Evolutionary conservation across 2,113 vertebrate species (phyloP), one percentile per base, ranked within the genome.

Genomic region (Alectura lathami): DNA sequence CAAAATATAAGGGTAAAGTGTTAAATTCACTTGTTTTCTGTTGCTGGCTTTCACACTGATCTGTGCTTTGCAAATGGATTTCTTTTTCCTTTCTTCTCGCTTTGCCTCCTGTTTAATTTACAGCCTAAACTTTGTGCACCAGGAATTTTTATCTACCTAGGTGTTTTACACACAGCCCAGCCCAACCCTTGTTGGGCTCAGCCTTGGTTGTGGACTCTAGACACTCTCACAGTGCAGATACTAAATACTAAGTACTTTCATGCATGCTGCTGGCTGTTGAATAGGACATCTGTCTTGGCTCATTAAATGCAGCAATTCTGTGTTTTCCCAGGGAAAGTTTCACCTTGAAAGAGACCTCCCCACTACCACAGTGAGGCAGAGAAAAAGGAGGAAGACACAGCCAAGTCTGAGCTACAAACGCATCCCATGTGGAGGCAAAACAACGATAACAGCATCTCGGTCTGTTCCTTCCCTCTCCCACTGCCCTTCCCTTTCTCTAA

Each of bases 251-350:
- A 96, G n/a, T 57, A 86, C 76, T 48, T 93, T 15, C 88, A 64
- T 36, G 88, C 76, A 68, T 59, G 82, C 89, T 88, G 79, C 64
- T 78, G 93, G 18, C 26, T 32, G 12, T 70, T 81, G 89, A 93
- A 5, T 32, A 91, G 79, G 91, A 96, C 87, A 88, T 91, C 94
- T 94, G 91, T 64, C 94, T 90, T 96, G 93, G 89, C 85, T 95
- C 89, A 96, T 95, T 96, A 96, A 96, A 91, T 91, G 83, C 93
- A 89, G 79, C 75, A 68, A 85, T 95, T 83, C 87, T 80, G 82
- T 70, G 32, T 26, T 93, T 91, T 97, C 78, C 72, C 85, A 91
- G 79, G 83, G 64, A 60, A 92, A 62, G 56, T 56, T 94, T 93
- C 93, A 96, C 95, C 94, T 95, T 96, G 91, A 95, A 48, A 83